Base-by-base conservation (phyloP, 2,113 vertebrate species). In the Eidolon helvum region DNA sequence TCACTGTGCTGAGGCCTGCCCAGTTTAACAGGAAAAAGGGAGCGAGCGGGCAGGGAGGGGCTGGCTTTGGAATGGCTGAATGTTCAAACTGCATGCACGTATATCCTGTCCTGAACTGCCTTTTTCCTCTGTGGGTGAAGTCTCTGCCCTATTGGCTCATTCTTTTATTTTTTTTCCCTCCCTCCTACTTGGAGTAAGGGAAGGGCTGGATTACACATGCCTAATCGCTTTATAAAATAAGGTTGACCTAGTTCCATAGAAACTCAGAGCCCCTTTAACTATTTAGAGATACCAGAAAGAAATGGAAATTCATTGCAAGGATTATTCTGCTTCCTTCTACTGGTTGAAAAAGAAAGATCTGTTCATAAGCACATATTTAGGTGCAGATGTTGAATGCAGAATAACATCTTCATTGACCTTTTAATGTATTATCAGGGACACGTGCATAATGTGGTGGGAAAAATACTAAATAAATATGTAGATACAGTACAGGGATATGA, bases 221-320 rank as follows among this genome's bases (percentile, higher is more conserved):
- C 79, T 98, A 98, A 98, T 98, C 95, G 68, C 96, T 97, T 98
- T 98, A 90, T 98, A 98, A 98, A 98, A 96, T 97, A 97, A 98
- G 97, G 96, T 22, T 98, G 98, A 98, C 98, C 98, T 98, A 98
- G 90, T 98, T 99, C 97, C 97, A 93, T 43, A 83, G 98, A 97
- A 90, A 30, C 72, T 95, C 95, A 38, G 82, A 86, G 90, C 78
- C 96, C 94, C 93, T 98, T 87, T 95, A 97, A 90, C 95, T 71
- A 1, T 91, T 93, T 61, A 94, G 85, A 93, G 93, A 69, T 78
- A 38, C 11, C 30, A 43, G 90, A 19, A 38, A 30, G 77, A 89
- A 91, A 65, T 75, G 63, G 90, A 78, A 55, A 69, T n/a, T 63
- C 5, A 9, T 69, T 68, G 45, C 43, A 57, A 74, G 35, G 89